A percentile compares a stretch with the other conserved stretches of the same genome.
Conservation (phyloP, 2,797 vertebrate species). For the Prionace glauca region DNA sequence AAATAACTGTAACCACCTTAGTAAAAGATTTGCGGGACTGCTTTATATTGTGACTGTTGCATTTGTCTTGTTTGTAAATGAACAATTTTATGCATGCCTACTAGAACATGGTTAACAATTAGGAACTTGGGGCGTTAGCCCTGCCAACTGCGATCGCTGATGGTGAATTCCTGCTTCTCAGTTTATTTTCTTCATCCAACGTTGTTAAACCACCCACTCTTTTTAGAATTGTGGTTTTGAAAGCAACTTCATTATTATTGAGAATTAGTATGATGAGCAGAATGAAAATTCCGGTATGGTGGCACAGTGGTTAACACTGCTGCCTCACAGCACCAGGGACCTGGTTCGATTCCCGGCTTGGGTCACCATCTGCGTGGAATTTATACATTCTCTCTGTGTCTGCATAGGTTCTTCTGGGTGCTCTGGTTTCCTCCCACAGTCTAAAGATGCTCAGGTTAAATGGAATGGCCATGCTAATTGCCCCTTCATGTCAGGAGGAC, state of each 20-base stretch:
- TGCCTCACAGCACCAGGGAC: too few species aligned
- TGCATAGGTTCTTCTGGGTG: too few species aligned
- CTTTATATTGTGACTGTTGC: neutral
- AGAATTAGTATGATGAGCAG: neutral
- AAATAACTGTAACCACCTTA: neutral
- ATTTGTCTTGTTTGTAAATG: conserved; percentile 10
- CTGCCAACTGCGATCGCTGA: neutral
- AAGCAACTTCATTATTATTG: neutral
- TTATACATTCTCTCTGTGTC: too few species aligned
- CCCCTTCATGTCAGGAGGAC: too few species aligned
- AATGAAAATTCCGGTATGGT: neutral
- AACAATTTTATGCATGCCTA: neutral
- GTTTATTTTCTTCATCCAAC: conserved; percentile 8
- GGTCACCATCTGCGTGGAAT: too few species aligned
- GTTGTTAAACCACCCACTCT: neutral
- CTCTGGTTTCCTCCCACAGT: too few species aligned
- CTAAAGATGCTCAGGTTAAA: too few species aligned
- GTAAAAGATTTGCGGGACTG: conserved; percentile 5
- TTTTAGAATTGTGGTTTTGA: neutral
- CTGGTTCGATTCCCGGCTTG: too few species aligned
- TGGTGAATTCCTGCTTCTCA: conserved; percentile 13
- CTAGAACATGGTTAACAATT: neutral
- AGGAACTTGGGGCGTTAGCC: neutral
- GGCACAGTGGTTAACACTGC: too few species aligned
- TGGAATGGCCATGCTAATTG: too few species aligned